Evolutionary conservation across 2,113 vertebrate genomes (phyloP), one percentile per base, ranked within the genome.

Genomic region (Taxidea taxus): DNA sequence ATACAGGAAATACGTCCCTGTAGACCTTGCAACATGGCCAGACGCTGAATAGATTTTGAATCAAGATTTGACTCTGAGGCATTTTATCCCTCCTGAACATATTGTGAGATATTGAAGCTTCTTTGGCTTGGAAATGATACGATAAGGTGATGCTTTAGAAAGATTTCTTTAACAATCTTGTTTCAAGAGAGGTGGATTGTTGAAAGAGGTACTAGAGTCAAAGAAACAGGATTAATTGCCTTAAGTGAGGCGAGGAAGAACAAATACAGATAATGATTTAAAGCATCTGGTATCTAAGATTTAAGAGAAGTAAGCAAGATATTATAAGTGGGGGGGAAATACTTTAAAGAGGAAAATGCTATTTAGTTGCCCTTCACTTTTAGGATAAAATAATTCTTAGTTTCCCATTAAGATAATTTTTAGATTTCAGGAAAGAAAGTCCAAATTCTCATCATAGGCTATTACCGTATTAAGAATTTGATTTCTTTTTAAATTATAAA

Each of bases 401-500:
- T 58, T 92, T 93, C 16, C 7, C 12, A 31, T 27, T 91, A 64
- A 93, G 3, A 75, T 78, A 39, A 74, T 2, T 58, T 95, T 95
- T 54, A 72, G 16, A n/a, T 4, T 86, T 91, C 34, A 95, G 75
- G 29, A 97, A 90, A 90, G 23, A 87, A 87, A 85, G 16, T 49
- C 4, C 23, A 81, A 77, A 91, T 23, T 80, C 5, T 95, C 34
- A 81, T 88, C 5, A 58, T 47, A 91, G 39, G 72, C 6, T 87
- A 70, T 87, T 77, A 81, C 66, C 15, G 42, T 89, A 91, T 21
- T 37, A 77, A 93, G 34, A 87, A 92, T 1, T 85, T 80, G 7
- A 84, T 66, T 92, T 84, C 13, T 92, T 87, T 72, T 72, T 66
- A 94, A 94, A 92, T 44, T 89, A 91, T 51, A 72, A 88, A 88